A percentile compares a stretch with the other conserved stretches of the same genome.
These are phyloP conservation scores for Hippocampus zosterae DNA, from an alignment of 2,113 vertebrate genomes.

Conservation along the genomic window DNA sequence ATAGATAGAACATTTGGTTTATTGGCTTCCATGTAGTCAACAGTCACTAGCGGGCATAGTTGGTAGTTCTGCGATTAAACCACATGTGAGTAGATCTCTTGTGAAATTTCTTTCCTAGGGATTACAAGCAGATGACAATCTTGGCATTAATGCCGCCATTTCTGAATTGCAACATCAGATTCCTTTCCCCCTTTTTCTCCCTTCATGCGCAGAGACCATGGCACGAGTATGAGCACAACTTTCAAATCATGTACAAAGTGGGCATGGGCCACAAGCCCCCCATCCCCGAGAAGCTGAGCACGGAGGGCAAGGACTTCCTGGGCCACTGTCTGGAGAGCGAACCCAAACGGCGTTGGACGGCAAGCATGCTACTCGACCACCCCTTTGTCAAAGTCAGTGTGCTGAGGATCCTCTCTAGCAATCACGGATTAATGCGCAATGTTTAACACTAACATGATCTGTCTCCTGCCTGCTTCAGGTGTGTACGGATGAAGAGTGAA, in stretches of 20 bases:
- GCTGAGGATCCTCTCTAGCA: too few relatives aligned
- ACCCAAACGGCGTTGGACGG: conserved; percentile 91
- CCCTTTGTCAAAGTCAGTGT: conserved; percentile 90
- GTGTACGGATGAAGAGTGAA: conserved; percentile 97
- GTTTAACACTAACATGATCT: neutral
- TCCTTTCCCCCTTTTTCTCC: neutral
- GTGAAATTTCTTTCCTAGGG: too few relatives aligned
- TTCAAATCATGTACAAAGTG: conserved; percentile 99
- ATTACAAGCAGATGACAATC: neutral
- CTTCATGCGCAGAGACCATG: conserved; percentile 83
- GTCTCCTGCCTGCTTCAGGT: conserved; percentile 72
- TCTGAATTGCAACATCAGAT: neutral
- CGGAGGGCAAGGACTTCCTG: conserved; percentile 95
- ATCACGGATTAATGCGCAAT: too few relatives aligned
- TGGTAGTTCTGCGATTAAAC: neutral
- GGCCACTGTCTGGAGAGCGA: conserved; percentile 95
- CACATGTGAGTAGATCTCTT: too few relatives aligned
- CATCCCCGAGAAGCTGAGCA: conserved; percentile 92
- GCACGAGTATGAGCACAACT: conserved; percentile 99
- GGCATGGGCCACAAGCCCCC: conserved; percentile 98
- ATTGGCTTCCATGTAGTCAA: neutral
- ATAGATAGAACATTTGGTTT: neutral
- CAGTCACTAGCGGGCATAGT: neutral
- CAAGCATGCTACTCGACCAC: conserved; percentile 95
- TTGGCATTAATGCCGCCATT: neutral